phyloP scores from a whole-genome alignment of 92 coral and sea anemone genomes.

The Epizoanthus rinbou region DNA sequence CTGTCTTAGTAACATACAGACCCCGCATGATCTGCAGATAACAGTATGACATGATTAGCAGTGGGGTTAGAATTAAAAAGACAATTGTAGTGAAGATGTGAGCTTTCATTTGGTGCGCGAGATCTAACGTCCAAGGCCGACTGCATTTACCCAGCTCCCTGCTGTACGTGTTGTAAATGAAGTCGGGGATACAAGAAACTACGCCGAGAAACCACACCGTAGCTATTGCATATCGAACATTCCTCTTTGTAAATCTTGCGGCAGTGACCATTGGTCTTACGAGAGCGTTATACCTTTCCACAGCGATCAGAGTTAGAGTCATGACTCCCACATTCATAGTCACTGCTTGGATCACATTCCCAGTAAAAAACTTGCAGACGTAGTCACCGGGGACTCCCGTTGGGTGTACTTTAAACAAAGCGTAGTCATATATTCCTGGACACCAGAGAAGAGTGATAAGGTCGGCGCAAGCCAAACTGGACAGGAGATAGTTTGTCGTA shows the following conservation, averaged over 20 bases:
- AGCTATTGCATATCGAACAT: conserved; percentile 12
- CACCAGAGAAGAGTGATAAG: conserved; percentile 48
- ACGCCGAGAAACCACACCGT: conserved; percentile 4
- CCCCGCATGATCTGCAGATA: conserved; percentile 58
- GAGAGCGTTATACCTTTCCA: conserved; percentile 61
- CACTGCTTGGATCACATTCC: conserved; percentile 56
- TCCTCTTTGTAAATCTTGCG: conserved; percentile 4
- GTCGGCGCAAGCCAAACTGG: conserved; percentile 57
- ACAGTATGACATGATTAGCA: conserved; percentile 34
- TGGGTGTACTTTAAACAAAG: conserved; percentile 28
- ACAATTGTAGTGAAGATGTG: conserved; percentile 48
- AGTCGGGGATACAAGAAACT: conserved; percentile 24
- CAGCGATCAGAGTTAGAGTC: conserved; percentile 38
- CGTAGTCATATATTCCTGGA: conserved; percentile 59
- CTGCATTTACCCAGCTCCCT: background rate
- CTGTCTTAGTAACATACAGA: conserved; percentile 48
- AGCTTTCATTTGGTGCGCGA: conserved; percentile 13
- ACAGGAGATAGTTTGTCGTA: conserved; percentile 54
- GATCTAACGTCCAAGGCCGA: conserved; percentile 36
- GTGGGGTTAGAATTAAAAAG: conserved; percentile 29
- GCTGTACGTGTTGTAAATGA: background rate
- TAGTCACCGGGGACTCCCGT: conserved; percentile 41
- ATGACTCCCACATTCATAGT: conserved; percentile 53
- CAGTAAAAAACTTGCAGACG: conserved; percentile 57
- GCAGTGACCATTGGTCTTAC: conserved; percentile 40